phyloP scores from a whole-genome alignment of 2,888 invertebrate species.

The Conchocele bisecta region DNA sequence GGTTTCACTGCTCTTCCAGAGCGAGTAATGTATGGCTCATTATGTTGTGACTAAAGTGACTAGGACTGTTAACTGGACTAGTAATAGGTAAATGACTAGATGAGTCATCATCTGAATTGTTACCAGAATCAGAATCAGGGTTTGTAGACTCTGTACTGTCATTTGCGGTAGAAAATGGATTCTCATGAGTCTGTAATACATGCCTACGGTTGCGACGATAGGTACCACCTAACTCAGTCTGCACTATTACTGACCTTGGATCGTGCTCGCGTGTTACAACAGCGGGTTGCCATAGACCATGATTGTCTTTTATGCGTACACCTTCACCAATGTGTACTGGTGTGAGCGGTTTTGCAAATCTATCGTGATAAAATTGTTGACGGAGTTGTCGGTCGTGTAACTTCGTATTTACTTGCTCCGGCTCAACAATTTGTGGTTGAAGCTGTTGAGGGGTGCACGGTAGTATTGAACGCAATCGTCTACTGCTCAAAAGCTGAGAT shows the following conservation, averaged over 20 bases:
- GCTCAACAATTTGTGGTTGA: conserved; percentile 1
- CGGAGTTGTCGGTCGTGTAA: background rate
- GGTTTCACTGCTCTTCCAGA: too few species aligned
- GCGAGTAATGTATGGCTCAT: too few species aligned
- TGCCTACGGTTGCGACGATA: conserved; percentile 3
- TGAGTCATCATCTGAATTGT: too few species aligned
- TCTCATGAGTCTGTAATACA: too few species aligned
- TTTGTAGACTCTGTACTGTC: too few species aligned
- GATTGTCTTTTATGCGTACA: conserved; percentile 1
- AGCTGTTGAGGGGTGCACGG: conserved; percentile 24
- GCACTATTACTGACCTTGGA: background rate
- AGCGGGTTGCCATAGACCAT: background rate
- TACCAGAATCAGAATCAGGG: too few species aligned
- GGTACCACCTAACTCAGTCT: background rate
- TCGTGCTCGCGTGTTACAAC: background rate
- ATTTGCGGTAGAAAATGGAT: too few species aligned
- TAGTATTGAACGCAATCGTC: conserved; percentile 26
- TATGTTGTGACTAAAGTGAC: too few species aligned
- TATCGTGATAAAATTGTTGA: conserved; percentile 28
- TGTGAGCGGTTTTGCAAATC: conserved; percentile 2
- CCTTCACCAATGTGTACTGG: conserved; percentile 20
- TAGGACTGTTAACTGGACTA: too few species aligned
- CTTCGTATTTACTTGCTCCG: background rate
- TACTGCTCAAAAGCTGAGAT: conserved; percentile 39
- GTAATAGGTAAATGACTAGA: too few species aligned